Percentiles rank a stretch among this genome's conserved stretches.
phyloP scores from a whole-genome alignment of 2,113 vertebrate species.

The Carlito syrichta region DNA sequence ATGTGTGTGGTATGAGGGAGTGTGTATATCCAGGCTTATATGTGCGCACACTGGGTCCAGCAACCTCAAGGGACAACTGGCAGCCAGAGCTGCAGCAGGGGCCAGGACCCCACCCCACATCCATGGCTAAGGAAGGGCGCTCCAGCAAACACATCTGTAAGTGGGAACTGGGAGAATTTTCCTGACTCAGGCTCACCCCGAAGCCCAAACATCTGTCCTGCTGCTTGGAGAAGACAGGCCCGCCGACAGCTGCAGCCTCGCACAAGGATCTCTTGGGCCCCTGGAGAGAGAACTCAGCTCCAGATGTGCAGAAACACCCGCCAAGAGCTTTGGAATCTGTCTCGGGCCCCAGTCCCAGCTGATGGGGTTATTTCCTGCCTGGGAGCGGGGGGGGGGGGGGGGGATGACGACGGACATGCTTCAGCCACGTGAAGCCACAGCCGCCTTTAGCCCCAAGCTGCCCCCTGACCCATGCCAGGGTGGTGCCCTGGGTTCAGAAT shows the following conservation, averaged over 20 bases:
- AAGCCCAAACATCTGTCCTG: background rate
- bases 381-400: background rate
- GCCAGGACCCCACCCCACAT: background rate
- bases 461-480: background rate
- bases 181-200: background rate
- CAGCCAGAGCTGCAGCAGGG: background rate
- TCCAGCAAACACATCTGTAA: background rate
- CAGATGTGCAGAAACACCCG: conserved; percentile 45
- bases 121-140: background rate
- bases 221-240: background rate
- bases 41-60: background rate
- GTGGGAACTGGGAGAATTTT: background rate
- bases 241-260: background rate
- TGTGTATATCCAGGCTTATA: background rate
- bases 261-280: background rate
- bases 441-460: background rate
- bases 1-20: background rate
- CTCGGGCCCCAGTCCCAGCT: background rate
- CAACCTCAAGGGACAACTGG: background rate
- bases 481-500: background rate
- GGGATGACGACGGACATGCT: background rate
- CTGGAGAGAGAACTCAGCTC: background rate
- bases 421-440: background rate
- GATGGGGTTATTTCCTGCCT: conserved; percentile 9
- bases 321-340: conserved; percentile 39